Evolutionary conservation across 2,797 vertebrate genomes (phyloP), one percentile per base, ranked within the genome.

Genomic region (Dicrostonyx torquatus): DNA sequence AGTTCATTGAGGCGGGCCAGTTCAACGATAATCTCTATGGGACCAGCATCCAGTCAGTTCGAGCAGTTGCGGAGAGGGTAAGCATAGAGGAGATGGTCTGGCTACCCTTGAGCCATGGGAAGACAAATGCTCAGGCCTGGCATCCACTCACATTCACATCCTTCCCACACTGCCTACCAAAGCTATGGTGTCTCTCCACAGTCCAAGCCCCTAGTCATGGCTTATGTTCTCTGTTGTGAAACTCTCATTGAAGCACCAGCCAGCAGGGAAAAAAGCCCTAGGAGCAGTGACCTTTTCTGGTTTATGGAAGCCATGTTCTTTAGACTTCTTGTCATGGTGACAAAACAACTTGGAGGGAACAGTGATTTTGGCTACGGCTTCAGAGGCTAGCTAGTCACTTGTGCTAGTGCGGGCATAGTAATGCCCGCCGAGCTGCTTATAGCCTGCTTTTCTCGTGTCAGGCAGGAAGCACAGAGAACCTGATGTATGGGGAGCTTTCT

Each of bases 1-100:
- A 99, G 98, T 99, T 99, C 97, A 99, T 99, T 8, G 99, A 99
- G 97, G 99, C 99, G 0, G 99, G 99, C 89, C 99, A 99, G 98
- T 99, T 99, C 98, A 99, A 99, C 2, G 99, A 99, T 98, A 99
- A 99, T 95, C 99, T 99, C 85, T 99, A 99, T 0, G 99, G 99
- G 96, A 99, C 99, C 91, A 99, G 99, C 98, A 99, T 99, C 97
- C 99, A 99, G 98, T 99, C 99, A 8, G 99, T 99, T 97, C 98
- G 99, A 97, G 99, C 99, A 3, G 99, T 99, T 97, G 99, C 99
- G 1, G 99, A 99, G 98, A 98, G 99, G 99, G 99, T 99, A 98
- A 97, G 96, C 73, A 79, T 60, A 66, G 40, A 94, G 76, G 84
- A 40, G 14, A 11, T 43, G 34, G 18, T 72, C 45, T 24, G 40